These are phyloP conservation scores for Phthorimaea operculella DNA, from an alignment of 1,140 invertebrate species.

Conservation along the genomic window DNA sequence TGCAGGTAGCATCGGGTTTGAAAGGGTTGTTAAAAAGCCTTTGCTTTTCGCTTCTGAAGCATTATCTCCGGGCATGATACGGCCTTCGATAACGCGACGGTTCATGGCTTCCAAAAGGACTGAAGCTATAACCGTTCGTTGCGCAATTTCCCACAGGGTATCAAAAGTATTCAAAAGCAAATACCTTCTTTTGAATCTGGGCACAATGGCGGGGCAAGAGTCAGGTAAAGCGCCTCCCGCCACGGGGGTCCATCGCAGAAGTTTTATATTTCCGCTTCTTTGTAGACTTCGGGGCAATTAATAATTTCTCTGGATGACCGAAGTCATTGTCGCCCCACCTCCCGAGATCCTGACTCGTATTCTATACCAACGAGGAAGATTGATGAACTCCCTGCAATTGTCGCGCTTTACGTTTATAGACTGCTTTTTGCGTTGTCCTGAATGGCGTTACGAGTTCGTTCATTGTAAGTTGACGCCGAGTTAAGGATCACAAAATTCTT, in stretches of 20 bases:
- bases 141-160: constrained; percentile 62
- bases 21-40: constrained; percentile 33
- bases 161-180: constrained; percentile 53
- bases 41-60: constrained; percentile 16
- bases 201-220: constrained; percentile 62
- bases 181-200: constrained; percentile 51
- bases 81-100: constrained; percentile 22
- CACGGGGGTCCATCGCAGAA: constrained; percentile 52
- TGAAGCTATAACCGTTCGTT: constrained; percentile 31
- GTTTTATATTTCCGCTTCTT: constrained; percentile 68
- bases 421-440: constrained; percentile 39
- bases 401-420: constrained; percentile 54
- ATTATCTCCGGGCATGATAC: constrained; percentile 16
- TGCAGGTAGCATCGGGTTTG: constrained; percentile 19
- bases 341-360: constrained; percentile 15
- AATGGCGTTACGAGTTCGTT: constrained; percentile 34
- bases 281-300: constrained; percentile 57
- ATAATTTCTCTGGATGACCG: constrained; percentile 64
- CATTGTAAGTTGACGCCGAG: constrained; percentile 17
- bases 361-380: constrained; percentile 53
- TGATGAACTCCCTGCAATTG: constrained; percentile 57
- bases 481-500: not conserved
- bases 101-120: constrained; percentile 27
- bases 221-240: constrained; percentile 59
- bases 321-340: constrained; percentile 52